Evolutionary conservation across 2,888 invertebrate genomes (phyloP), one percentile per base, ranked within the genome.

Genomic region (Catocala sponsa): DNA sequence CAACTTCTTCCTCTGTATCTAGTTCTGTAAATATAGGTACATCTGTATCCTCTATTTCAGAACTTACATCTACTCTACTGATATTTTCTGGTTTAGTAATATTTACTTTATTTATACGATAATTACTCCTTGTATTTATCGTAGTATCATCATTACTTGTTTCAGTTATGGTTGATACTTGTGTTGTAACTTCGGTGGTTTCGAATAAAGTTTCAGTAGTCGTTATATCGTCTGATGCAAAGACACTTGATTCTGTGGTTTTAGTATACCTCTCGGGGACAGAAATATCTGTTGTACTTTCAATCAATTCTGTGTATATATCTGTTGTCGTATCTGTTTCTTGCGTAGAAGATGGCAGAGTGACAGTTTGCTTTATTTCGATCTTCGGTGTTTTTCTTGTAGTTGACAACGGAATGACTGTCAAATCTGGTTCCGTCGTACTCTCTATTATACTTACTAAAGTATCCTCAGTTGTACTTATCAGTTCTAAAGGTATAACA

Each of bases 401-500:
- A 6, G 88, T 89, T 33, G 85, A 78, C 25, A 94, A 58, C 11
- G 94, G 94, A 61, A 94, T 92, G 0, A 94, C 94, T 32, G 91
- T 90, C 57, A 93, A 80, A 78, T 94, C 91, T 9, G 79, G 78
- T 65, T 90, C 90, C 38, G 85, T 82, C 43, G 91, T 92, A 72
- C 89, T 92, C 56, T 93, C 92, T 44, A 84, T 53, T 53, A 89
- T 78, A 78, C 86, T 90, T 54, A 80, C 48, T 64, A 85, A 63
- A 64, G 71, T 67, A 80, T 87, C 86, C 71, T 91, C 88, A 42
- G 93, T 93, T 74, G 94, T 94, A 78, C 89, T 91, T 65, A 91
- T 53, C 65, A 94, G 78, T 82, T 94, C 94, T 85, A 93, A 69
- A 25, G 94, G 94, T 79, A 94, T 90, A 32, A 91, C 90, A 78